Percentiles rank a stretch among this genome's conserved stretches.
Evolutionary conservation across 2,888 invertebrate species (phyloP).

Genomic region (Oxystoma pomonae): DNA sequence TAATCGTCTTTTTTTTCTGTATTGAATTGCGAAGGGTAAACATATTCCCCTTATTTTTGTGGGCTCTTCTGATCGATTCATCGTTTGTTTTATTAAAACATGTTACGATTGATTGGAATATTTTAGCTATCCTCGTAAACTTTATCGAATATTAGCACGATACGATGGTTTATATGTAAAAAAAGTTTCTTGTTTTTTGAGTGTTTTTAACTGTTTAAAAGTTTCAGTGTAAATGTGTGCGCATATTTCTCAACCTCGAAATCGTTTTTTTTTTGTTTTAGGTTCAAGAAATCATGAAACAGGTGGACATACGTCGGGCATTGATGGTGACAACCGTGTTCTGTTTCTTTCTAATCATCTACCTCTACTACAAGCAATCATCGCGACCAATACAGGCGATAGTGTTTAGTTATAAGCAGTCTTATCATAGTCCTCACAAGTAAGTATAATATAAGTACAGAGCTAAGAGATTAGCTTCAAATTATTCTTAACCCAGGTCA

Average conservation of each 20-base stretch:
- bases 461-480: neutral
- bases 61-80: neutral
- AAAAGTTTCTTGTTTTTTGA: neutral
- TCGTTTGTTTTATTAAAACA: neutral
- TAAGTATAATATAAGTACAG: slow-evolving; percentile 22
- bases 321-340: slow-evolving; percentile 52
- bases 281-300: slow-evolving; percentile 45
- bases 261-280: slow-evolving; percentile 19
- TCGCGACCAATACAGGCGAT: slow-evolving; percentile 29
- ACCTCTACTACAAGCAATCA: slow-evolving; percentile 50
- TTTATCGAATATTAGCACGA: too few species aligned
- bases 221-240: neutral
- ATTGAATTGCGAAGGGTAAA: too few species aligned
- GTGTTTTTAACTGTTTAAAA: neutral
- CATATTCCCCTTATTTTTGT: neutral
- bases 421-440: slow-evolving; percentile 29
- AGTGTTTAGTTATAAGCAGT: slow-evolving; percentile 33
- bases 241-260: neutral
- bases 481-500: too few species aligned
- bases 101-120: neutral
- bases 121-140: too few species aligned
- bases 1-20: too few species aligned
- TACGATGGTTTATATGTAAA: too few species aligned
- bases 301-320: slow-evolving; percentile 53
- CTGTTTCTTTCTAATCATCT: slow-evolving; percentile 51